A percentile compares a stretch with the other conserved stretches of the same genome.
phyloP scores from a whole-genome alignment of 2,113 vertebrate species.

The Pycnonotus jocosus region DNA sequence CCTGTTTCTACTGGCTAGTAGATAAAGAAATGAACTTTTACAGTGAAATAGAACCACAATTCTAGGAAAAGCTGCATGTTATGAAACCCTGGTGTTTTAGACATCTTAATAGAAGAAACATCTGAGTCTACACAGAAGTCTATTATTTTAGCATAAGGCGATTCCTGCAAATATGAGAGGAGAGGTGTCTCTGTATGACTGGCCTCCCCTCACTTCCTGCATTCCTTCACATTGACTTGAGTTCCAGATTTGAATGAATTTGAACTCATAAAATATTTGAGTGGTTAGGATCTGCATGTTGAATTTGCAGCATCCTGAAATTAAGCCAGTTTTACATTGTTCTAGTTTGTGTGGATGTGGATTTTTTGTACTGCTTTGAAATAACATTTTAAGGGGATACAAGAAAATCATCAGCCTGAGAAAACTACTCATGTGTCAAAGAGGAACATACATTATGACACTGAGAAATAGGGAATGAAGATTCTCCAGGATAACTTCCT shows the following conservation, averaged over 20 bases:
- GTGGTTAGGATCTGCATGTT: not conserved
- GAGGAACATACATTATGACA: conserved; percentile 7
- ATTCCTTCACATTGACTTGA: not conserved
- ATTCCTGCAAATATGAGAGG: not conserved
- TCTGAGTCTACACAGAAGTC: not conserved
- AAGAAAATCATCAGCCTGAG: conserved; percentile 21
- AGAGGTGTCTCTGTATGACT: not conserved
- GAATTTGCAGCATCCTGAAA: not conserved
- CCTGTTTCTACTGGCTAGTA: not conserved
- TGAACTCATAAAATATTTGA: not conserved
- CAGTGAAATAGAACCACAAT: not conserved
- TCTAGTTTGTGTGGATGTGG: not conserved
- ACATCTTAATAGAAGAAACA: conserved; percentile 11
- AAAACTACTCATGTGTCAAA: not conserved
- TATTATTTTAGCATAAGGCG: not conserved
- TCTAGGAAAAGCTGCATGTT: not conserved
- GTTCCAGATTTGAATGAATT: not conserved
- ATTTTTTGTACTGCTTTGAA: not conserved
- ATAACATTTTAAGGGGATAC: not conserved
- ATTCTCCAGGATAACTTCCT: conserved; percentile 6
- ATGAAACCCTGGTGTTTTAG: not conserved
- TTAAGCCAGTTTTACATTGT: not conserved
- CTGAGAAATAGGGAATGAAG: not conserved
- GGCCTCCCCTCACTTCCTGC: not conserved
- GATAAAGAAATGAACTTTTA: not conserved